These are phyloP conservation scores for Poeciliopsis infans DNA, from an alignment of 2,797 vertebrate species.

Conservation along the genomic window DNA sequence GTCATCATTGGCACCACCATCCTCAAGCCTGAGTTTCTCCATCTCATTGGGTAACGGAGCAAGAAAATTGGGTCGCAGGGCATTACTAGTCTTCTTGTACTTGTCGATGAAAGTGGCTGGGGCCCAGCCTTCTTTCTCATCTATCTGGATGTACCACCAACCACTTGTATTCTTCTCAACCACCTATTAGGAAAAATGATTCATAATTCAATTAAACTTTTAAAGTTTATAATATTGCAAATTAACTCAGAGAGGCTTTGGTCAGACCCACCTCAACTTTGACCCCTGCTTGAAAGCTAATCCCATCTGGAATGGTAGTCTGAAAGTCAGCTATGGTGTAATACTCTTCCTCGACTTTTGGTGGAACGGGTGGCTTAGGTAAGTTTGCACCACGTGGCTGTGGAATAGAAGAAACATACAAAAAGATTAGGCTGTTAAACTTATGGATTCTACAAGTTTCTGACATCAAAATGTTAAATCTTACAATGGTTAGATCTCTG, in stretches of 20 bases:
- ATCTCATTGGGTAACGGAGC: constrained; percentile 92
- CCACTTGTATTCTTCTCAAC: constrained; percentile 97
- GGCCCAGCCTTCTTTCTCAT: constrained; percentile 98
- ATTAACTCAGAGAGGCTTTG: neutral
- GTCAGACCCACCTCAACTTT: constrained; percentile 91
- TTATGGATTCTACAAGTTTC: neutral
- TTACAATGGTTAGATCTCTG: constrained; percentile 96
- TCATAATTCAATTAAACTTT: neutral
- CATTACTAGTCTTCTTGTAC: constrained; percentile 97
- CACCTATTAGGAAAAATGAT: constrained; percentile 79
- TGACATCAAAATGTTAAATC: constrained; percentile 43
- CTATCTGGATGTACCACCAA: constrained; percentile 99
- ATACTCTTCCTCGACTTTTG: constrained; percentile 96
- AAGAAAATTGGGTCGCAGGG: constrained; percentile 92
- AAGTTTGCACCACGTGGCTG: constrained; percentile 93
- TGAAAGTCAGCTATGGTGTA: constrained; percentile 99
- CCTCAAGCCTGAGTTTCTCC: constrained; percentile 85
- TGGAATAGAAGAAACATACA: neutral
- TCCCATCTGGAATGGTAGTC: constrained; percentile 97
- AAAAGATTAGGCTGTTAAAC: neutral
- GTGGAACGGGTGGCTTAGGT: constrained; percentile 93
- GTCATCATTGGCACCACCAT: constrained; percentile 76
- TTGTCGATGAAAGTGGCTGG: constrained; percentile 97
- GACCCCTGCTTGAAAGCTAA: constrained; percentile 96
- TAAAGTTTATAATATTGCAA: neutral